These are phyloP conservation scores for Drosophila greeni DNA, from an alignment of 2,888 invertebrate genomes.

Conservation along the genomic window DNA sequence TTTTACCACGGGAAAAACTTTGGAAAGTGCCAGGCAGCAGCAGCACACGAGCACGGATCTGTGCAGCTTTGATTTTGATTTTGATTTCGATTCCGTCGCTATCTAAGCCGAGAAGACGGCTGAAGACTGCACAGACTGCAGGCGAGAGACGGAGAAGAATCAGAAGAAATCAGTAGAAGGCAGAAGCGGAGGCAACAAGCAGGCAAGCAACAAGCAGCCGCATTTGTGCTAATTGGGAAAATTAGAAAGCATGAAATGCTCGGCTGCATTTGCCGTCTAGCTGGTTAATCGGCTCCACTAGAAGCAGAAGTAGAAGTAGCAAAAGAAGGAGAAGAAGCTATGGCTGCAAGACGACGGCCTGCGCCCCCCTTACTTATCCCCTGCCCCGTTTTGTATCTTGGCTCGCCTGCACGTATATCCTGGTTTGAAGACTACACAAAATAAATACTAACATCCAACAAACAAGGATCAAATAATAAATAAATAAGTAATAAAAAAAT, in stretches of 20 bases:
- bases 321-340: slow-evolving; percentile 4
- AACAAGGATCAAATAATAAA: no score
- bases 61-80: slow-evolving; percentile 51
- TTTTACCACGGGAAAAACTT: slow-evolving; percentile 39
- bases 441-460: neutral
- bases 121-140: slow-evolving; percentile 12
- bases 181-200: slow-evolving; percentile 35
- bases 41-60: slow-evolving; percentile 22
- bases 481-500: neutral
- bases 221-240: slow-evolving; percentile 72
- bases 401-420: slow-evolving; percentile 3
- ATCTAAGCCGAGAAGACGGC: slow-evolving; percentile 19
- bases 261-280: slow-evolving; percentile 52
- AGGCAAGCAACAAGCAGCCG: slow-evolving; percentile 31
- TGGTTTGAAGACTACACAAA: neutral
- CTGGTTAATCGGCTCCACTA: slow-evolving; percentile 62
- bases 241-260: slow-evolving; percentile 73
- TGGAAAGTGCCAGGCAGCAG: slow-evolving; percentile 29
- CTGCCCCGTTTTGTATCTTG: neutral
- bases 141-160: slow-evolving; percentile 14
- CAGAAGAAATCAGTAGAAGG: slow-evolving; percentile 19
- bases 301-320: slow-evolving; percentile 12
- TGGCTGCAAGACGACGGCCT: neutral
- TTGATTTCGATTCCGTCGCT: slow-evolving; percentile 59
- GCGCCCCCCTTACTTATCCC: neutral